phyloP scores from a whole-genome alignment of 2,113 vertebrate genomes.

The Lepisosteus oculatus region DNA sequence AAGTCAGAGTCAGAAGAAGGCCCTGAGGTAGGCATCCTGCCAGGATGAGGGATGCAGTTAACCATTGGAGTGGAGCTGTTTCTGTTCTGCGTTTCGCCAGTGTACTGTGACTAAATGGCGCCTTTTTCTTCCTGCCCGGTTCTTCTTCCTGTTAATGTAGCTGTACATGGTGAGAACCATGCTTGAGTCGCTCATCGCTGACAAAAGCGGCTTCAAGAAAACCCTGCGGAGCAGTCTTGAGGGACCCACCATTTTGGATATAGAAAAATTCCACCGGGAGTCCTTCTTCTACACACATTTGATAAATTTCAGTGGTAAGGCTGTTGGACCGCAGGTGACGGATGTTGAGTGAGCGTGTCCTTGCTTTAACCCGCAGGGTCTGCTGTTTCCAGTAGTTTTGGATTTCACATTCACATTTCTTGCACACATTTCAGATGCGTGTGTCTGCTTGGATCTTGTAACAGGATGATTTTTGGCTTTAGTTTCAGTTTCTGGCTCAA shows the following conservation, averaged over 20 bases:
- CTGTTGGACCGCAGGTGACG: constrained; percentile 26
- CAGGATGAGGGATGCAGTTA: too few relatives aligned
- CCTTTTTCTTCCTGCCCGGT: constrained; percentile 44
- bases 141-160: constrained; percentile 64
- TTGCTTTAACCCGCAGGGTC: not conserved
- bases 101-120: constrained; percentile 61
- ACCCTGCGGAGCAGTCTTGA: constrained; percentile 87
- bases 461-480: too few relatives aligned
- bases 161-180: constrained; percentile 91
- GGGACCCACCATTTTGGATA: constrained; percentile 88
- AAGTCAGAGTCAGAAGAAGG: too few relatives aligned
- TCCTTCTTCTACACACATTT: constrained; percentile 91
- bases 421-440: too few relatives aligned
- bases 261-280: constrained; percentile 89
- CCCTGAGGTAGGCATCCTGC: too few relatives aligned
- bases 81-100: constrained; percentile 41
- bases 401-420: too few relatives aligned
- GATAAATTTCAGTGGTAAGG: constrained; percentile 91
- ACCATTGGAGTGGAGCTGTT: constrained; percentile 43
- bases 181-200: constrained; percentile 89
- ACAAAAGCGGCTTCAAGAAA: constrained; percentile 91
- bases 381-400: too few relatives aligned
- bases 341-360: too few relatives aligned
- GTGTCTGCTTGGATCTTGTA: too few relatives aligned
- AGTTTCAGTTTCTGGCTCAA: too few relatives aligned